Evolutionary conservation across 2,797 vertebrate species (phyloP).

Genomic region (Orestias chungarensis): DNA sequence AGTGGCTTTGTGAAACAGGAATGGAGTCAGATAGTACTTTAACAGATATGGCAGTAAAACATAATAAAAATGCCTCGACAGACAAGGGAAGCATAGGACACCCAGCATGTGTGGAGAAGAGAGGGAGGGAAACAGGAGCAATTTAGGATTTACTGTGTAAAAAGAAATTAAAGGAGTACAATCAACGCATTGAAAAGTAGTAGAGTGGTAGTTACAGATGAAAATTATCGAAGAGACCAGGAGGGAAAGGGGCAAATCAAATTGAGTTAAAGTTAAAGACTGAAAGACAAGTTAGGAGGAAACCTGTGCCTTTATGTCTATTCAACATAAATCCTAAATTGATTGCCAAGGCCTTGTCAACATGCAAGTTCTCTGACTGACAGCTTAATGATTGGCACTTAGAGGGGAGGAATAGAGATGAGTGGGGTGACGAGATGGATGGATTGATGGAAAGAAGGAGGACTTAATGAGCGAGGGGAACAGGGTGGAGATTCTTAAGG

Average conservation of each 20-base stretch:
- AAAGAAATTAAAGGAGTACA: constrained; percentile 2
- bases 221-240: not conserved
- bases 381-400: constrained; percentile 72
- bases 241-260: not conserved
- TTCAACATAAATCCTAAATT: constrained; percentile 49
- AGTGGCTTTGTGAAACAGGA: constrained; percentile 55
- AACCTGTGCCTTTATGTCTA: constrained; percentile 48
- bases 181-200: not conserved
- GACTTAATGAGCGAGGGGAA: constrained; percentile 61
- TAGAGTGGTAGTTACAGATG: not conserved
- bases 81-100: constrained; percentile 32
- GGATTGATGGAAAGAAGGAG: constrained; percentile 52
- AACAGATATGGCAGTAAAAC: constrained; percentile 63
- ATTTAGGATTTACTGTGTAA: not conserved
- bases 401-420: constrained; percentile 36
- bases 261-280: not conserved
- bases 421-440: constrained; percentile 35
- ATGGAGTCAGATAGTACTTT: constrained; percentile 63
- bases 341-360: constrained; percentile 42
- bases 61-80: constrained; percentile 60
- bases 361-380: constrained; percentile 60
- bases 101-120: constrained; percentile 8
- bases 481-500: constrained; percentile 48
- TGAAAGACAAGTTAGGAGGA: constrained; percentile 39
- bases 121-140: not conserved